Evolutionary conservation across 2,113 vertebrate species (phyloP).

Genomic region (Erythrolamprus reginae): DNA sequence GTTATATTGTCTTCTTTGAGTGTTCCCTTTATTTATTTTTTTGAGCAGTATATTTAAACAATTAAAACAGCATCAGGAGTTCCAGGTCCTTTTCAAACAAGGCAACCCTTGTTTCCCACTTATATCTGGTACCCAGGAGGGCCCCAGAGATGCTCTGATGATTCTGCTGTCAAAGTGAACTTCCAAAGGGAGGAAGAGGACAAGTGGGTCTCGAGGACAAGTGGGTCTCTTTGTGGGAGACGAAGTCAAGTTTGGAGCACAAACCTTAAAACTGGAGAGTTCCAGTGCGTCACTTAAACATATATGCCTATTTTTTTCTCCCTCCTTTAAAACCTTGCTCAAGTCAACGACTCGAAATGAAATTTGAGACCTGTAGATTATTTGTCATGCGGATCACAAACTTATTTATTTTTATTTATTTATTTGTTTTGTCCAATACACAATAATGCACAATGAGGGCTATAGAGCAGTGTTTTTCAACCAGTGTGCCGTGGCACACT

Average conservation of each 20-base stretch:
- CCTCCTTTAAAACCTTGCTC: no score
- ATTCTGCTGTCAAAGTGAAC: neutral
- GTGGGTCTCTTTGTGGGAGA: neutral
- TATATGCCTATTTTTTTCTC: neutral
- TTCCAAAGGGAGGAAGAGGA: neutral
- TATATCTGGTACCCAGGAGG: neutral
- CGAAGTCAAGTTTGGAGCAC: neutral
- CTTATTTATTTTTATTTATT: no score
- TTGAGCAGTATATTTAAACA: no score
- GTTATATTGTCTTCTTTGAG: no score
- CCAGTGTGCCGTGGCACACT: no score
- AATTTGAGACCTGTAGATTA: no score
- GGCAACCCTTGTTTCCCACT: neutral
- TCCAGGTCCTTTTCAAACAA: neutral
- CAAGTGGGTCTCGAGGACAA: neutral
- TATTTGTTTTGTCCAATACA: no score
- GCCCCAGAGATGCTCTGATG: neutral
- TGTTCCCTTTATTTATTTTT: no score
- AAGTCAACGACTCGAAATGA: no score
- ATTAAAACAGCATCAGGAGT: neutral
- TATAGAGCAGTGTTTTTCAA: no score
- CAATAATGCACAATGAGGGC: no score
- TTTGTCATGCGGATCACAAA: no score
- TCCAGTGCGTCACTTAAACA: neutral
- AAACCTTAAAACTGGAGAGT: neutral